These are phyloP conservation scores for Dascillus cervinus DNA, from an alignment of 2,888 invertebrate genomes.

Conservation along the genomic window DNA sequence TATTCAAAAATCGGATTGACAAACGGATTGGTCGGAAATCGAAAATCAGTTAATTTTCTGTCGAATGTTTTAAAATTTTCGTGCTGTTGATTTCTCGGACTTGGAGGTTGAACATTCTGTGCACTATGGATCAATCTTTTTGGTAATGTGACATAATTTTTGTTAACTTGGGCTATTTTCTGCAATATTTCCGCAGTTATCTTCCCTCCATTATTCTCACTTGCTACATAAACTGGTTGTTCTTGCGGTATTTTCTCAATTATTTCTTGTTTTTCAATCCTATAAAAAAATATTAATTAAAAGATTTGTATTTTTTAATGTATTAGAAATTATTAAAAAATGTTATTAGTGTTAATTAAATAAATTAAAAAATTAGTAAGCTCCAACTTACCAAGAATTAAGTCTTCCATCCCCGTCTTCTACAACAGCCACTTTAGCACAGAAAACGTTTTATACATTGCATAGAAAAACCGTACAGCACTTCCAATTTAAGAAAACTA, in stretches of 20 bases:
- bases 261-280: slow-evolving; percentile 28
- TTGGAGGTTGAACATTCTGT: background rate
- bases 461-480: too few relatives aligned
- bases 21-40: slow-evolving; percentile 27
- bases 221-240: slow-evolving; percentile 4
- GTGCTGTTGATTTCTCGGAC: slow-evolving; percentile 4
- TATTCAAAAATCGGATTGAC: slow-evolving; percentile 34
- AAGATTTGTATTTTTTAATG: too few relatives aligned
- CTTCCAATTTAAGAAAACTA: too few relatives aligned
- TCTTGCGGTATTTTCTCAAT: slow-evolving; percentile 19
- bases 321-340: slow-evolving; percentile 1
- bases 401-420: slow-evolving; percentile 20
- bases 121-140: slow-evolving; percentile 2
- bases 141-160: slow-evolving; percentile 37
- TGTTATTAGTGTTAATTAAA: slow-evolving; percentile 4
- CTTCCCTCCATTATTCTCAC: slow-evolving; percentile 3
- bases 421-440: slow-evolving; percentile 24
- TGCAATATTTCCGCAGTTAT: slow-evolving; percentile 45
- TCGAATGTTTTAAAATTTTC: too few relatives aligned
- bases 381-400: slow-evolving; percentile 27
- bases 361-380: slow-evolving; percentile 11
- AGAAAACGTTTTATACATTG: too few relatives aligned
- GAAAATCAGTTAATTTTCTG: slow-evolving; percentile 19
- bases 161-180: slow-evolving; percentile 50
- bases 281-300: slow-evolving; percentile 24